Base-by-base conservation (phyloP, 2,797 vertebrate genomes). In the Sciaenops ocellatus region DNA sequence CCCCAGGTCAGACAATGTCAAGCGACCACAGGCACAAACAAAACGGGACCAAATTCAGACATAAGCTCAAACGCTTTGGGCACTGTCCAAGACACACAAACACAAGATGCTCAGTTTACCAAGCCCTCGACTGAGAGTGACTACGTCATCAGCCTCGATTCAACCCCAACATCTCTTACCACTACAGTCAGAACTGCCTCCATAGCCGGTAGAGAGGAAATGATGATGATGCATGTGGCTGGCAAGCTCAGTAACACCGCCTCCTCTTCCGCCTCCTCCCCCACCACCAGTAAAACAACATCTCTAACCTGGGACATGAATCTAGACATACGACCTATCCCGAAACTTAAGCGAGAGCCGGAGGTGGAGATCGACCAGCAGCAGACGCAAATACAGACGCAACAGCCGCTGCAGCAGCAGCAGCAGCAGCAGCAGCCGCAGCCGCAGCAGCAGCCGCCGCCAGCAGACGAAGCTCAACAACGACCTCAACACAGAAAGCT, bases 401-500 rank as follows among this genome's bases (percentile, higher is more conserved):
- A 38, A 3, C 34, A 7, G 8, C 34, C 8, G 34, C 34, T 38
- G 34, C 34, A 9, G 34, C 34, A 9, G 34, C 34, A 9, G 52
- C 34, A 8, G 34, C 34, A 34, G 26, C 26, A 26, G 34, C 34
- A 34, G 34, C 30, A 7, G 1, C 80, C 88, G 15, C 91, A 64
- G 47, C 73, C 1, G 22, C 89, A 69, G 78, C 87, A 10, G 69
- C 69, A 26, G 50, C 69, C 51, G 57, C 78, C 73, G 3, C 3
- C 78, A 1, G 95, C 78, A 1, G 95, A 95, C 0, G 95, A 95
- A 69, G 48, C 93, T 61, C 95, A 93, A 60, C 95, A 94, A 24
- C 87, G 95, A 51, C 94, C 94, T n/a, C 95, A 95, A 69, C 95
- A 96, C 89, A 92, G 95, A 76, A 96, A 96, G 87, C 94, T 99